These are phyloP conservation scores for Temnopleurus reevesii DNA, from an alignment of 53 echinoderm and acorn worm species.

Conservation along the genomic window DNA sequence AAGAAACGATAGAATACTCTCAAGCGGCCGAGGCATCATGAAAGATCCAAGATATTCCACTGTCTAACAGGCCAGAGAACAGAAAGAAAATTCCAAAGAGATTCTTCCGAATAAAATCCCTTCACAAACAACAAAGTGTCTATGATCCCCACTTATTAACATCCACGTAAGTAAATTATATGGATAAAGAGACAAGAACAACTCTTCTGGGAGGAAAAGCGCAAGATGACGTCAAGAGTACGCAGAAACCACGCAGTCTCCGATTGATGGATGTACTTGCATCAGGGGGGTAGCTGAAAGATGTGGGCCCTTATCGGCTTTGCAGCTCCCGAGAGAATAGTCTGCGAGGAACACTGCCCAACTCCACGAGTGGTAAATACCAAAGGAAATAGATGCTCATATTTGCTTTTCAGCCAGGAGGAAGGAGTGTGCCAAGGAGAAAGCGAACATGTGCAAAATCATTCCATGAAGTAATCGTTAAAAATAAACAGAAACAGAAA, in stretches of 20 bases:
- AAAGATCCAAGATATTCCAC: not conserved
- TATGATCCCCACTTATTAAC: not conserved
- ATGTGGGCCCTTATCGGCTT: not conserved
- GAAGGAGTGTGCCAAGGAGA: constrained; percentile 10
- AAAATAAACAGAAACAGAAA: constrained; percentile 52
- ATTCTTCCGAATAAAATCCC: too few relatives aligned
- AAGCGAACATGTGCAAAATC: constrained; percentile 39
- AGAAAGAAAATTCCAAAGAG: too few relatives aligned
- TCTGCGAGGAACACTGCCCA: not conserved
- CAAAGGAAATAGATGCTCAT: constrained; percentile 48
- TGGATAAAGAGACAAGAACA: constrained; percentile 18
- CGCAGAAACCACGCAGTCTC: not conserved
- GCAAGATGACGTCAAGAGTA: constrained; percentile 52
- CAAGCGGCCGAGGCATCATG: constrained; percentile 41
- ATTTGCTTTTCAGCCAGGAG: constrained; percentile 5
- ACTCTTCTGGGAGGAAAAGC: constrained; percentile 45
- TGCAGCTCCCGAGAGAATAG: constrained; percentile 18
- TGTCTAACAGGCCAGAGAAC: not conserved
- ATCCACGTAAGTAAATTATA: not conserved
- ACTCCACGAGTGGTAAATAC: not conserved
- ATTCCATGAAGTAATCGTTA: constrained; percentile 44
- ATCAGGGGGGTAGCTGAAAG: constrained; percentile 35
- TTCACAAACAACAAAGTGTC: constrained; percentile 14
- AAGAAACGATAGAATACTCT: constrained; percentile 48
- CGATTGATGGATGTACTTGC: constrained; percentile 49